Evolutionary conservation across 2,113 vertebrate genomes (phyloP).

Genomic region (Megatriorchis doriae): DNA sequence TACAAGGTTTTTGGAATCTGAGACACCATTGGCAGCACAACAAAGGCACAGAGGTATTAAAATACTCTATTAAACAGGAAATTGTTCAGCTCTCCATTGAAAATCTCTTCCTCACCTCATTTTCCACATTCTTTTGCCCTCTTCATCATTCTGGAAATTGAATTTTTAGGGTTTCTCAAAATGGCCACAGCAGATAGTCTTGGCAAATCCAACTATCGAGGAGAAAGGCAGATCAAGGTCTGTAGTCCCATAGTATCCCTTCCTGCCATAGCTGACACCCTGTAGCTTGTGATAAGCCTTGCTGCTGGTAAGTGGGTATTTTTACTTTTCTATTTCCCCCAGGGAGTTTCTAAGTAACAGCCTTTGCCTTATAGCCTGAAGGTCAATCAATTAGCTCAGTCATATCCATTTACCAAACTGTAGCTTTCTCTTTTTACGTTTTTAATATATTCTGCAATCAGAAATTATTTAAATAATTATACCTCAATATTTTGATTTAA

Average conservation of each 20-base stretch:
- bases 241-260: neutral
- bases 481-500: neutral
- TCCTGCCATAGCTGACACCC: neutral
- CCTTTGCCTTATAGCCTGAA: neutral
- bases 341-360: neutral
- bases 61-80: neutral
- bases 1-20: neutral
- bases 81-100: neutral
- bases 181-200: neutral
- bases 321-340: neutral
- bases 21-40: neutral
- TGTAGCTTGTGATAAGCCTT: neutral
- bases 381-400: neutral
- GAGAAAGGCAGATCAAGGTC: neutral
- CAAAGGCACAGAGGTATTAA: neutral
- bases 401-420: neutral
- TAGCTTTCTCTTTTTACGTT: neutral
- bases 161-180: neutral
- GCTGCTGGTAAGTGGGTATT: neutral
- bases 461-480: neutral
- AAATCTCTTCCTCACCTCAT: conserved; percentile 6
- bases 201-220: neutral
- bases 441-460: neutral
- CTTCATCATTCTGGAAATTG: neutral
- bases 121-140: neutral